Base-by-base conservation (phyloP, 2,113 vertebrate genomes). In the Myanophis thanlyinensis region DNA sequence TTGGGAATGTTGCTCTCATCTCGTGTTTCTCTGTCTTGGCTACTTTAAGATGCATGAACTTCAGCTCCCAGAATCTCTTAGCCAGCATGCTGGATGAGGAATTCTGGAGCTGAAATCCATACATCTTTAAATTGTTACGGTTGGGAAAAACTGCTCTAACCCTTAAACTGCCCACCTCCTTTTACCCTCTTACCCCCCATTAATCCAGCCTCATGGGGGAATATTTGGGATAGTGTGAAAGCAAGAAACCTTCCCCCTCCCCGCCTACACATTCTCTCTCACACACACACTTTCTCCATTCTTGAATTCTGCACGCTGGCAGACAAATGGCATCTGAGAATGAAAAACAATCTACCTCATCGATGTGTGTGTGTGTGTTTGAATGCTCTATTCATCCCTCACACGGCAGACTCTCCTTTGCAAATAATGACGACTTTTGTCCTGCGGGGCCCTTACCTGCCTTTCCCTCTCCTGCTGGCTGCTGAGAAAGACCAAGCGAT, bases 401-500 rank as follows among this genome's bases (percentile, higher is more conserved):
- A 97, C 96, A 97, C 97, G 96, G 97, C 93, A 73, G 88, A 96
- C 97, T 97, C 97, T 98, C 97, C 97, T 94, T 94, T 89, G 96
- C 53, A 97, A 99, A 99, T 98, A 99, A 99, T 98, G 98, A 98
- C 95, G 95, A 97, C 98, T 98, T 98, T 99, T 99, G 99, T 99
- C 97, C 97, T 91, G 35, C 92, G 84, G 56, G 92, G 94, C 96
- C 97, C 88, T 97, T 97, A 97, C 97, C 98, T 96, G 95, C 97
- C 95, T 96, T 93, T 94, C 96, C 97, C 96, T 95, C 94, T 97
- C 5, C 93, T 89, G 95, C 95, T 95, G 96, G 87, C 85, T 1
- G 91, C 96, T 96, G 97, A 98, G 97, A 97, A 97, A 96, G 98
- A 97, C 98, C 98, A 98, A 98, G 98, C 98, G 98, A 98, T 97